A percentile compares a stretch with the other conserved stretches of the same genome.
These are phyloP conservation scores for Poeciliopsis gracilis DNA, from an alignment of 2,797 vertebrate genomes.

Conservation along the genomic window DNA sequence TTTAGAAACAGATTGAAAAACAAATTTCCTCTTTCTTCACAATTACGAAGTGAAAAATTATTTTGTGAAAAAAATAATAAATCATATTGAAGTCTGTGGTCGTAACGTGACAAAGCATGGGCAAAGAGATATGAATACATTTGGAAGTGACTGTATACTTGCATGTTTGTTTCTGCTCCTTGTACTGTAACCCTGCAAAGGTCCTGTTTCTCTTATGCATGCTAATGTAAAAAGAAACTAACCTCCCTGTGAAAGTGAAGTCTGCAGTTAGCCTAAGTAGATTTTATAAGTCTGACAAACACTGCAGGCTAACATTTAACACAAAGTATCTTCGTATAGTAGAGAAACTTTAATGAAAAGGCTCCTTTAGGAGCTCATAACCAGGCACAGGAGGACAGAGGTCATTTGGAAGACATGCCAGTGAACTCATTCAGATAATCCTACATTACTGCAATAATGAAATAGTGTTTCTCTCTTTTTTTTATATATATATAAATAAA, in stretches of 20 bases:
- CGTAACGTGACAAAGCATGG: not conserved
- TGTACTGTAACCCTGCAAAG: conserved; percentile 53
- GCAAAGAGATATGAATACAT: not conserved
- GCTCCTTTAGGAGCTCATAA: conserved; percentile 14
- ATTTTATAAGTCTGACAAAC: conserved; percentile 15
- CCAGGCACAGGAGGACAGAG: not conserved
- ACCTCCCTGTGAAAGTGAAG: conserved; percentile 11
- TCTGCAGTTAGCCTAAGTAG: conserved; percentile 1
- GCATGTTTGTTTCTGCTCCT: conserved; percentile 70
- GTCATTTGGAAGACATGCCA: conserved; percentile 15
- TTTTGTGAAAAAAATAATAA: not conserved
- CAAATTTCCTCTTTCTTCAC: not conserved
- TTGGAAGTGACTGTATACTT: conserved; percentile 16
- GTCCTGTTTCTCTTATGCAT: conserved; percentile 64
- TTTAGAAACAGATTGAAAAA: not conserved
- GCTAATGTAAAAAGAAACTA: conserved; percentile 47
- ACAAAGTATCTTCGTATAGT: conserved; percentile 6
- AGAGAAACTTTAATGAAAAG: not conserved
- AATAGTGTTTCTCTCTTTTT: conserved; percentile 4
- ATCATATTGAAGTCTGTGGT: not conserved
- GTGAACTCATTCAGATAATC: conserved; percentile 42
- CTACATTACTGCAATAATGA: conserved; percentile 38
- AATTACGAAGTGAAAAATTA: not conserved
- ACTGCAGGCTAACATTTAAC: conserved; percentile 8
- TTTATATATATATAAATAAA: not conserved